These are phyloP conservation scores for Amblyopsis hoosieri DNA, from an alignment of 2,797 vertebrate species.

Conservation along the genomic window DNA sequence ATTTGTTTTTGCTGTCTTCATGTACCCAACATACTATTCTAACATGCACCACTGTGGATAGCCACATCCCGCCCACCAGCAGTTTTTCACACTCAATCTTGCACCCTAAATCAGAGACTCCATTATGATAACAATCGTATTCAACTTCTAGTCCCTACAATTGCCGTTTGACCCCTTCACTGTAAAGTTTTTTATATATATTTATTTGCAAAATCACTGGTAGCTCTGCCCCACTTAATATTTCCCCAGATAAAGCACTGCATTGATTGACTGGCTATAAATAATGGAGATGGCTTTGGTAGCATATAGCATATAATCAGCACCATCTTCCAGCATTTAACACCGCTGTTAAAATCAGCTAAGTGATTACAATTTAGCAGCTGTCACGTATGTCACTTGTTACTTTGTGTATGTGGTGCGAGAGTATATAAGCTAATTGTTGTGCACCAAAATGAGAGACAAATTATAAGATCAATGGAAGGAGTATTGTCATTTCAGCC, in stretches of 20 bases:
- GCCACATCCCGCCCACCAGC: constrained; percentile 53
- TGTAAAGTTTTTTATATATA: constrained; percentile 40
- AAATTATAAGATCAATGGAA: constrained; percentile 56
- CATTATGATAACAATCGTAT: constrained; percentile 73
- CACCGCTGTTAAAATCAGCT: constrained; percentile 55
- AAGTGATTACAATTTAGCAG: constrained; percentile 42
- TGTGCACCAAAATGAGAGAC: constrained; percentile 40
- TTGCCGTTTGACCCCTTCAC: constrained; percentile 74
- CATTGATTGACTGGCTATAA: constrained; percentile 66
- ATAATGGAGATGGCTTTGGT: constrained; percentile 44
- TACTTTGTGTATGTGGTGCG: constrained; percentile 47
- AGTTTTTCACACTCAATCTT: constrained; percentile 53
- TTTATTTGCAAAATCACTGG: constrained; percentile 74
- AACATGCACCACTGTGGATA: constrained; percentile 49
- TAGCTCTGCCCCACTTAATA: constrained; percentile 76
- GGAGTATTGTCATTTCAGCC: constrained; percentile 22
- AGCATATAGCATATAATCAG: constrained; percentile 52
- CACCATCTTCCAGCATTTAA: constrained; percentile 60
- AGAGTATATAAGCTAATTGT: constrained; percentile 52
- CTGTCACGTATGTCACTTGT: constrained; percentile 51
- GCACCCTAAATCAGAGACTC: constrained; percentile 56
- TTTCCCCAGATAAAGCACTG: constrained; percentile 52
- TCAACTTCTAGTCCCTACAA: constrained; percentile 67
- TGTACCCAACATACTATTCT: constrained; percentile 40
- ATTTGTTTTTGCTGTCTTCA: constrained; percentile 41